These are phyloP conservation scores for Atrina japonica DNA, from an alignment of 2,888 invertebrate genomes.

Conservation along the genomic window DNA sequence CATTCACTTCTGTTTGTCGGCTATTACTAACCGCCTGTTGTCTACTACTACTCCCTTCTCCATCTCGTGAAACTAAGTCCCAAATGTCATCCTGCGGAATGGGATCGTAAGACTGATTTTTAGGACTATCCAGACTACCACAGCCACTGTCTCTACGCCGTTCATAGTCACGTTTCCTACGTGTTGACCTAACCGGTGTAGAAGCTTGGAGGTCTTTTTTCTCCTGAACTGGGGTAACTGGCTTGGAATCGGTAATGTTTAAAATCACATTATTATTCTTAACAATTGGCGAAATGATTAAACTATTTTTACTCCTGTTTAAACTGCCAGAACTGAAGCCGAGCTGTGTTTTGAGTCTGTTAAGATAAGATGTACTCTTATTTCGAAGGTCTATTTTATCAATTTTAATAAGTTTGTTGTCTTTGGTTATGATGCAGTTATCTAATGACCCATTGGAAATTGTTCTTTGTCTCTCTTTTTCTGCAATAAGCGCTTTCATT, in stretches of 20 bases:
- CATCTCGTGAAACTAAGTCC: slow-evolving; percentile 41
- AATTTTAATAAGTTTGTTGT: slow-evolving; percentile 76
- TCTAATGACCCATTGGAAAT: slow-evolving; percentile 79
- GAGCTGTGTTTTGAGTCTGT: slow-evolving; percentile 67
- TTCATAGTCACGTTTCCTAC: slow-evolving; percentile 42
- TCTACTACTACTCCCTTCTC: neutral
- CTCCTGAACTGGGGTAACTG: slow-evolving; percentile 38
- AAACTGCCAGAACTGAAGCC: slow-evolving; percentile 72
- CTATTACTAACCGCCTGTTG: neutral
- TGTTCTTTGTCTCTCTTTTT: slow-evolving; percentile 78
- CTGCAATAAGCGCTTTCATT: slow-evolving; percentile 78
- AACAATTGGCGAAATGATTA: slow-evolving; percentile 56
- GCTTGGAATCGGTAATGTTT: slow-evolving; percentile 24
- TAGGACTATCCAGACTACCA: slow-evolving; percentile 55
- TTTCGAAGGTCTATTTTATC: slow-evolving; percentile 66
- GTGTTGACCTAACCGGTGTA: slow-evolving; percentile 14
- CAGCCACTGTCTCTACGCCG: slow-evolving; percentile 56
- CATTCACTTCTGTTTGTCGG: neutral
- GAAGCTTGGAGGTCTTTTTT: slow-evolving; percentile 30
- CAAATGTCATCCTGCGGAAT: slow-evolving; percentile 60
- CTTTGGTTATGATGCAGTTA: slow-evolving; percentile 79
- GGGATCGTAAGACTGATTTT: slow-evolving; percentile 50
- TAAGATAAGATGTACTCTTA: slow-evolving; percentile 69
- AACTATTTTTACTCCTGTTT: slow-evolving; percentile 67
- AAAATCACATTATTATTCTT: slow-evolving; percentile 23